Percentiles rank a stretch among this genome's conserved stretches.
These are phyloP conservation scores for Thumatha senex DNA, from an alignment of 2,888 invertebrate genomes.

Conservation along the genomic window DNA sequence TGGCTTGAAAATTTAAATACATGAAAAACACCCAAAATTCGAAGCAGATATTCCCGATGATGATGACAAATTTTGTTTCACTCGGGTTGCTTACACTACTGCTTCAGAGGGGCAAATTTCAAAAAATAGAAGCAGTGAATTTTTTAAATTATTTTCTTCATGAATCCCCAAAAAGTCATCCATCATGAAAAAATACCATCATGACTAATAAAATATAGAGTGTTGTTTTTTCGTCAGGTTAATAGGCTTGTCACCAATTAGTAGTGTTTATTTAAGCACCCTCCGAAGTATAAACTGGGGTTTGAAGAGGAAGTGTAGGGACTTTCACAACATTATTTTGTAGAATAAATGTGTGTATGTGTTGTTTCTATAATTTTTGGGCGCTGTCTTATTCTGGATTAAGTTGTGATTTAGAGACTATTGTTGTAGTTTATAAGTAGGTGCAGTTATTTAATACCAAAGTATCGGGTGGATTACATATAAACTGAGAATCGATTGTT, in stretches of 20 bases:
- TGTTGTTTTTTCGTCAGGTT: slow-evolving; percentile 23
- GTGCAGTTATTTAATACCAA: no score
- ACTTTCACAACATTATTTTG: slow-evolving; percentile 26
- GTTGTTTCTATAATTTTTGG: slow-evolving; percentile 11
- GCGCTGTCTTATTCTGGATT: slow-evolving; percentile 4
- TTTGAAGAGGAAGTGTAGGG: slow-evolving; percentile 22
- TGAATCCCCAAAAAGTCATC: slow-evolving; percentile 19
- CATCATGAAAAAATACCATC: slow-evolving; percentile 8
- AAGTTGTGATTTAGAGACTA: slow-evolving; percentile 11
- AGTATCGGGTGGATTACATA: no score
- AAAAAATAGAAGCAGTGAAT: no score
- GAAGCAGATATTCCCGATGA: no score
- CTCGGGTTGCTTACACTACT: no score
- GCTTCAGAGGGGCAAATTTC: no score
- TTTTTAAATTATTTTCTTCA: neutral
- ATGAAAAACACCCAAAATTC: no score
- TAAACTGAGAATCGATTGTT: no score
- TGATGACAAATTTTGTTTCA: no score
- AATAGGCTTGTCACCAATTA: slow-evolving; percentile 30
- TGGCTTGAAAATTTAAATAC: no score
- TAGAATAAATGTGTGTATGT: slow-evolving; percentile 15
- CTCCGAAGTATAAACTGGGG: slow-evolving; percentile 20
- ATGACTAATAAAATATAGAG: slow-evolving; percentile 15
- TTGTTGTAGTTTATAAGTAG: slow-evolving; percentile 2
- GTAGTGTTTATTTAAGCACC: slow-evolving; percentile 26